Evolutionary conservation across 2,888 invertebrate genomes (phyloP).

Genomic region (Microdon myrmicae): DNA sequence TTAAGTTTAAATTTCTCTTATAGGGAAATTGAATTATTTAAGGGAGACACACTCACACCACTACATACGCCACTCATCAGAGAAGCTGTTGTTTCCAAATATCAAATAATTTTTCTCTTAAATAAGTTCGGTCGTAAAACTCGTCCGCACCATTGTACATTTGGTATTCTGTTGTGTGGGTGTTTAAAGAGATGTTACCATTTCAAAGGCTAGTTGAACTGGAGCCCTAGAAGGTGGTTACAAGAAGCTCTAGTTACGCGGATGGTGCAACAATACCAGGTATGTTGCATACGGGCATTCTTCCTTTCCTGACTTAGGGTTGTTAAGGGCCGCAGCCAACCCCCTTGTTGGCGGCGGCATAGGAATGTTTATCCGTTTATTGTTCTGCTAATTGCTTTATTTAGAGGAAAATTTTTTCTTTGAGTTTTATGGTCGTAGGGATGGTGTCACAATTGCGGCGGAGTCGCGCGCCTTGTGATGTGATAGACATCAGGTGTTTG

Average conservation of each 20-base stretch:
- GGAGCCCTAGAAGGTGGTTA: slow-evolving; percentile 17
- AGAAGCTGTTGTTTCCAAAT: slow-evolving; percentile 8
- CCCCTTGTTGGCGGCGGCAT: no score
- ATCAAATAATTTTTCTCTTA: slow-evolving; percentile 43
- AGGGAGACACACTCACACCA: slow-evolving; percentile 31
- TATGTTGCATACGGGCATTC: slow-evolving; percentile 20
- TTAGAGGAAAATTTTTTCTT: slow-evolving; percentile 2
- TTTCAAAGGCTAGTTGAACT: slow-evolving; percentile 14
- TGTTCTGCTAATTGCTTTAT: slow-evolving; percentile 29
- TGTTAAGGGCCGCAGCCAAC: no score
- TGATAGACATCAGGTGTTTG: slow-evolving; percentile 34
- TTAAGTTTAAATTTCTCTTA: slow-evolving; percentile 7
- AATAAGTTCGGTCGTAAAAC: no score
- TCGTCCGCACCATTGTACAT: no score
- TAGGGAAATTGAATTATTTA: slow-evolving; percentile 15
- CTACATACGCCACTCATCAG: not conserved
- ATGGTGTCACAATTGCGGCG: slow-evolving; percentile 1
- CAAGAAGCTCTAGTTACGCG: slow-evolving; percentile 18
- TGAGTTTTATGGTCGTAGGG: slow-evolving; percentile 18
- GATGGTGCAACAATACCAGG: slow-evolving; percentile 22
- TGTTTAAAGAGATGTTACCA: slow-evolving; percentile 1
- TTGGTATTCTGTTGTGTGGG: slow-evolving; percentile 12
- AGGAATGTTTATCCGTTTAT: slow-evolving; percentile 23
- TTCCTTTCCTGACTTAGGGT: not conserved
- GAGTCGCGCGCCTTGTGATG: not conserved